phyloP scores from a whole-genome alignment of 1,140 invertebrate genomes.

The Hyles vespertilio region DNA sequence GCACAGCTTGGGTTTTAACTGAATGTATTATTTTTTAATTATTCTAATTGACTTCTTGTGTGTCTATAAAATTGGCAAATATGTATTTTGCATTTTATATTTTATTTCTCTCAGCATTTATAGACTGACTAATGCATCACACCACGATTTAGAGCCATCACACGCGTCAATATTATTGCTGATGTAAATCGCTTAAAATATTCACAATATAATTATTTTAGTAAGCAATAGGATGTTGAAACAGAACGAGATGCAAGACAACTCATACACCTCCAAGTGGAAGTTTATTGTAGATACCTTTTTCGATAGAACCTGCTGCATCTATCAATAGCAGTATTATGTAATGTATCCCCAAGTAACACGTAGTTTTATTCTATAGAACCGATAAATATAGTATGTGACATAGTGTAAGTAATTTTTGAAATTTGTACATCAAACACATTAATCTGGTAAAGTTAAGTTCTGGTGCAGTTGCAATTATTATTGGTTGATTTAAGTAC shows the following conservation, averaged over 20 bases:
- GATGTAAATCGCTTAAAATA: constrained; percentile 16
- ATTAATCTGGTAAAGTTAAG: no score
- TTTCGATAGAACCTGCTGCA: constrained; percentile 25
- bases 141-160: constrained; percentile 26
- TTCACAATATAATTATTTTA: constrained; percentile 35
- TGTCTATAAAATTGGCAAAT: constrained; percentile 24
- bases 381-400: constrained; percentile 27
- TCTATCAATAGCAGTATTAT: constrained; percentile 63
- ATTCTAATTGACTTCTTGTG: constrained; percentile 24
- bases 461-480: no score
- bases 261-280: no score
- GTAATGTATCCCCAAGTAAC: constrained; percentile 37
- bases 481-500: constrained; percentile 6
- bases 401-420: constrained; percentile 24
- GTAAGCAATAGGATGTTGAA: constrained; percentile 26
- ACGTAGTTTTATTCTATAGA: constrained; percentile 34
- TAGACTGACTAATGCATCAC: constrained; percentile 35
- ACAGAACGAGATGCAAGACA: constrained; percentile 14
- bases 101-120: constrained; percentile 27
- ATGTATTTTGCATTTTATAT: constrained; percentile 23
- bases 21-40: constrained; percentile 13
- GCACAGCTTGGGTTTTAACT: constrained; percentile 53
- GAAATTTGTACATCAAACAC: constrained; percentile 30
- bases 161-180: constrained; percentile 23
- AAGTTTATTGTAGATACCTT: no score